Evolutionary conservation across 1,140 invertebrate genomes (phyloP), one percentile per base, ranked within the genome.

Genomic region (Grapholita molesta): DNA sequence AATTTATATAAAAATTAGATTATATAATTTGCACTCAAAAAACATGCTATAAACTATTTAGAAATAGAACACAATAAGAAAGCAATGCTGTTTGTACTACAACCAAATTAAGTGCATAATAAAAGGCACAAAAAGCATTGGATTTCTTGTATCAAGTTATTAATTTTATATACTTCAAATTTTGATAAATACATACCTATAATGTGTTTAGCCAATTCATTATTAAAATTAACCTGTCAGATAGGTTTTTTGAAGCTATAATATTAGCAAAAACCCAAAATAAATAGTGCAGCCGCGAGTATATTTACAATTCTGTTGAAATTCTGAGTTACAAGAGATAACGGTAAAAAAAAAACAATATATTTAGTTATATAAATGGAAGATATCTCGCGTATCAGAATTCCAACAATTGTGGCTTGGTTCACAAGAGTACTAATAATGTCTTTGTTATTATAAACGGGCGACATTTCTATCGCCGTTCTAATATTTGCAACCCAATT

Each of bases 61-160:
- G 11, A 21, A 21, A 24, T 48, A 70, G 42, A 66, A 25, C 32
- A 70, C 57, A 11, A 57, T 35, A 38, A 30, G 30, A 33, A 57
- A 28, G 23, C 67, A 72, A 72, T 72, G 71, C 68, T 69, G 68
- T 72, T 72, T 72, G 71, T 66, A 67, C 71, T 72, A 66, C 3
- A 53, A 64, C 61, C 68, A 48, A 64, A 35, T 32, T 32, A 73
- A 70, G 69, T 8, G 15, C 15, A 61, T 30, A 15, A n/a, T 61
- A 61, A 24, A 28, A 25, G 24, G 53, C 57, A 57, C 72, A 73
- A 73, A 73, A 66, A 68, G 72, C 72, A 70, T 66, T 73, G 64
- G 55, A 61, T 61, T 61, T 25, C 25, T 25, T 65, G n/a, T 35
- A 65, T 21, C 1, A 12, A 24, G 64, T 35, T 65, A 11, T 21